phyloP scores from a whole-genome alignment of 2,888 invertebrate species.

The Drosophila greeni region DNA sequence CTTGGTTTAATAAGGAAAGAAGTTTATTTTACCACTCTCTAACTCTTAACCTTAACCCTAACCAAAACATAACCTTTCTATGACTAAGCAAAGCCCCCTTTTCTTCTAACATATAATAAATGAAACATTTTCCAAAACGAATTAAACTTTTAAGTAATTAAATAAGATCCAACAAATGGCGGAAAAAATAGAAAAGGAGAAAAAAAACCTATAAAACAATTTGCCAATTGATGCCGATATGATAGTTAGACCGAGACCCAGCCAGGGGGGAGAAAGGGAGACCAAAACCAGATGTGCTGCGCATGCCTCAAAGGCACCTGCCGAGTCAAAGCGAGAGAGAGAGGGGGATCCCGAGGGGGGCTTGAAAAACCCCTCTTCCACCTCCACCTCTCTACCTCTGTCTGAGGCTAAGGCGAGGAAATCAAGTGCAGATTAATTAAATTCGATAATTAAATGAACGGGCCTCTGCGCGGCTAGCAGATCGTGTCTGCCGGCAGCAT shows the following conservation, averaged over 20 bases:
- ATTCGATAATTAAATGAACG: slow-evolving; percentile 77
- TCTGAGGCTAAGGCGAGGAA: slow-evolving; percentile 63
- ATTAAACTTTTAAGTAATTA: slow-evolving; percentile 15
- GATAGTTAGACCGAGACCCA: slow-evolving; percentile 34
- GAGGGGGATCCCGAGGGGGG: neutral
- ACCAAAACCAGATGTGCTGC: slow-evolving; percentile 44
- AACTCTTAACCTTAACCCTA: too few relatives aligned
- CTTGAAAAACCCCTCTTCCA: slow-evolving; percentile 1
- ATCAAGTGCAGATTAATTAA: slow-evolving; percentile 74
- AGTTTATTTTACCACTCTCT: too few relatives aligned
- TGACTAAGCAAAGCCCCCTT: too few relatives aligned
- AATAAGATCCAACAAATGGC: slow-evolving; percentile 17
- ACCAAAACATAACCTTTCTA: too few relatives aligned
- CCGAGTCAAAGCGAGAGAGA: slow-evolving; percentile 18
- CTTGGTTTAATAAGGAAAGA: neutral
- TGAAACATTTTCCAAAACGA: neutral
- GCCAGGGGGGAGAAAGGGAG: slow-evolving; percentile 9
- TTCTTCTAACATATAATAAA: neutral
- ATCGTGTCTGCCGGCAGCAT: slow-evolving; percentile 62
- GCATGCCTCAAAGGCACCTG: slow-evolving; percentile 50
- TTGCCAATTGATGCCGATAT: slow-evolving; percentile 64
- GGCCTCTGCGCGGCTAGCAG: slow-evolving; percentile 51
- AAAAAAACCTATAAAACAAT: slow-evolving; percentile 53
- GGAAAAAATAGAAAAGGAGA: slow-evolving; percentile 37
- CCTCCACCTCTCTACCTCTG: slow-evolving; percentile 17